Conservation (phyloP, 2,888 invertebrate genomes). For the Cheilosia vulpina region DNA sequence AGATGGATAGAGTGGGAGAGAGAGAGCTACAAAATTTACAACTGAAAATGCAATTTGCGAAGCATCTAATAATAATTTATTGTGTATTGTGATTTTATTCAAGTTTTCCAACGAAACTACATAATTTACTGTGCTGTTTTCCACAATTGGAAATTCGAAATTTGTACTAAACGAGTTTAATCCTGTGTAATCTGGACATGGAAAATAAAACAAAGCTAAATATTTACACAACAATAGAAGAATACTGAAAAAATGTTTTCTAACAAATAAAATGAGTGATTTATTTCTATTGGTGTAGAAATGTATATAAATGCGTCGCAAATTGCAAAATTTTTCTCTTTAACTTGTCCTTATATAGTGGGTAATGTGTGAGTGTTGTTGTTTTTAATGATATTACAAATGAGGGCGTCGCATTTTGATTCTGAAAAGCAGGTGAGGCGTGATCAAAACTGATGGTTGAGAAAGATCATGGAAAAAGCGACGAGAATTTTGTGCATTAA, state of each 20-base stretch:
- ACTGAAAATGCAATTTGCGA: conserved; percentile 77
- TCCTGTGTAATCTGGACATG: conserved; percentile 15
- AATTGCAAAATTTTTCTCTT: conserved; percentile 75
- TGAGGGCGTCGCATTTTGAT: conserved; percentile 20
- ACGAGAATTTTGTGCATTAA: too few species aligned
- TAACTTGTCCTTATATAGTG: conserved; percentile 14
- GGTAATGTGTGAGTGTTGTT: conserved; percentile 11
- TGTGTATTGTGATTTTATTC: not conserved
- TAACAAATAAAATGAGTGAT: conserved; percentile 66
- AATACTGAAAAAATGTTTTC: conserved; percentile 34
- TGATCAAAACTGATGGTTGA: not conserved
- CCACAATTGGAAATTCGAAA: not conserved
- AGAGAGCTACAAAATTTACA: conserved; percentile 7
- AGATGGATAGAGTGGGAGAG: conserved; percentile 5
- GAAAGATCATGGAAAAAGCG: too few species aligned
- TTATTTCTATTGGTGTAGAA: conserved; percentile 64
- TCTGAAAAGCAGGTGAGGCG: not conserved
- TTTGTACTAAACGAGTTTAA: not conserved
- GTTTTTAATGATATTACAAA: conserved; percentile 51
- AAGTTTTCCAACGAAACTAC: conserved; percentile 49
- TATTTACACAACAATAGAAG: conserved; percentile 8
- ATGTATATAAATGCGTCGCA: conserved; percentile 77
- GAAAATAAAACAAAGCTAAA: conserved; percentile 9
- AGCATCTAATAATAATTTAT: conserved; percentile 73
- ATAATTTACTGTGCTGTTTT: conserved; percentile 80